Percentiles rank a stretch among this genome's conserved stretches.
Conservation (phyloP, 1,140 invertebrate species). For the Matsumurasca onukii region DNA sequence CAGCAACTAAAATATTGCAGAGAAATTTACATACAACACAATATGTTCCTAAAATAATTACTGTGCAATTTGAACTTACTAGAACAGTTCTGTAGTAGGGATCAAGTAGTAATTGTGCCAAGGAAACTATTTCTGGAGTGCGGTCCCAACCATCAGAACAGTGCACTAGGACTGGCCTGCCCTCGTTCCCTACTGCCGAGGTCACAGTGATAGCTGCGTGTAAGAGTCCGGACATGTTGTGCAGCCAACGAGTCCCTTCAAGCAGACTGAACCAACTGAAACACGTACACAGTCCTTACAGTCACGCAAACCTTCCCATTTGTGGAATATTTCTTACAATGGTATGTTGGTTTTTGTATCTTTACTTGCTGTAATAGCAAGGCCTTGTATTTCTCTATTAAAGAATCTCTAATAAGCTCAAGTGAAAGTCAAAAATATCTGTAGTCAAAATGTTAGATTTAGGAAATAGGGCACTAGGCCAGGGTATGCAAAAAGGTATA, state of each 20-base stretch:
- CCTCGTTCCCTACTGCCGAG: conserved; percentile 77
- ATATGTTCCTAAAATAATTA: not conserved
- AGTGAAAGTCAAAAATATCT: no score
- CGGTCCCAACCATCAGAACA: conserved; percentile 98
- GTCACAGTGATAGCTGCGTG: conserved; percentile 77
- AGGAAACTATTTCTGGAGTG: conserved; percentile 90
- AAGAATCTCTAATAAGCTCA: no score
- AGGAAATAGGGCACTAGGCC: no score
- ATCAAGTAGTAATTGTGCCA: conserved; percentile 90
- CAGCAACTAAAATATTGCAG: not conserved
- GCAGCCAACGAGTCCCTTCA: conserved; percentile 88
- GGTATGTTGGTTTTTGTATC: no score
- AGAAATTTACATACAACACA: not conserved
- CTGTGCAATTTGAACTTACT: conserved; percentile 54
- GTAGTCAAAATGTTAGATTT: no score
- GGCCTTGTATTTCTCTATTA: no score
- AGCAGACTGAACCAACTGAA: conserved; percentile 83
- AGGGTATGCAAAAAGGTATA: no score
- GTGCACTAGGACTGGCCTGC: conserved; percentile 89
- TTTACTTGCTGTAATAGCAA: no score
- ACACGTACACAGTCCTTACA: conserved; percentile 39
- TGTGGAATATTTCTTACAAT: no score
- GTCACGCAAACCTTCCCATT: conserved; percentile 2
- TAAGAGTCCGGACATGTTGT: conserved; percentile 81
- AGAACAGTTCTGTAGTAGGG: conserved; percentile 90